phyloP scores from a whole-genome alignment of 2,888 invertebrate genomes.

The Podabrus alpinus region DNA sequence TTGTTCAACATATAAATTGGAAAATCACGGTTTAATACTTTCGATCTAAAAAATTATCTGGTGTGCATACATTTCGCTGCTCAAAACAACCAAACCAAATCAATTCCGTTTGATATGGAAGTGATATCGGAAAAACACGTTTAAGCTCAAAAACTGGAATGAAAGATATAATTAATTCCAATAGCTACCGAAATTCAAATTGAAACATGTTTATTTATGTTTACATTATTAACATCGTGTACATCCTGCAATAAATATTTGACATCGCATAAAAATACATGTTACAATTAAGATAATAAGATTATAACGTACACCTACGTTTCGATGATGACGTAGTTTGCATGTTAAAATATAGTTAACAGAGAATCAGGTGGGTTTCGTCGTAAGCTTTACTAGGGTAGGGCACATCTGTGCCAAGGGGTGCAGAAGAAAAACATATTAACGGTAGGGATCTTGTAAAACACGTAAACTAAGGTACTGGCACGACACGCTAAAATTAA shows the following conservation, averaged over 20 bases:
- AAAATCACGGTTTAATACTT: neutral
- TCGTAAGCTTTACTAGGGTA: constrained; percentile 43
- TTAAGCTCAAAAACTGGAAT: neutral
- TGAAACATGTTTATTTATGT: neutral
- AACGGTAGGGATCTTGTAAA: constrained; percentile 37
- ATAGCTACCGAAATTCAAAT: neutral
- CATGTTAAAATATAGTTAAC: constrained; percentile 50
- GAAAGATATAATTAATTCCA: neutral
- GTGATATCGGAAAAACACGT: neutral
- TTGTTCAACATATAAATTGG: neutral
- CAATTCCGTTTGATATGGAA: neutral
- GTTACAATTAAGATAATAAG: constrained; percentile 52
- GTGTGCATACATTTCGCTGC: neutral
- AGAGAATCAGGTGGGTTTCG: constrained; percentile 48
- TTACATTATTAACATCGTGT: neutral
- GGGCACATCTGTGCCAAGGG: constrained; percentile 31
- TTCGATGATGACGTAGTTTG: constrained; percentile 46
- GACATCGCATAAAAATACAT: constrained; percentile 31
- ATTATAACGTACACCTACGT: constrained; percentile 46
- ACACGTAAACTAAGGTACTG: constrained; percentile 34
- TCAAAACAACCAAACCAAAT: neutral
- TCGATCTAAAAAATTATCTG: neutral
- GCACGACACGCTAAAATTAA: constrained; percentile 36
- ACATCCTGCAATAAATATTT: constrained; percentile 8
- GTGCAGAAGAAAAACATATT: constrained; percentile 32